These are phyloP conservation scores for Atta cephalotes DNA, from an alignment of 1,140 invertebrate species.

Conservation along the genomic window DNA sequence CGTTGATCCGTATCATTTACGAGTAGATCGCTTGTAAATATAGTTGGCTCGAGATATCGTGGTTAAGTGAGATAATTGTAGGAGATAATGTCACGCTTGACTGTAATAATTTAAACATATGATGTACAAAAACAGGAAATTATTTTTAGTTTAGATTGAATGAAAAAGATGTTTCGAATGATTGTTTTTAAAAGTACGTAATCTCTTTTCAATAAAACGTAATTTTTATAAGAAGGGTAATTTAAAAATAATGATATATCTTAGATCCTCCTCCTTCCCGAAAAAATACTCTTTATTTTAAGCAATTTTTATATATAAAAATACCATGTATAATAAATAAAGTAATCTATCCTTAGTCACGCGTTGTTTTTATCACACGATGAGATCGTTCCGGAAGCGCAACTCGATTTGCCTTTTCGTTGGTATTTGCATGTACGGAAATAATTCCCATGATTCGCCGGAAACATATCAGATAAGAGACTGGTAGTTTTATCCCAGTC, in stretches of 20 bases:
- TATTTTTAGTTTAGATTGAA: slow-evolving; percentile 12
- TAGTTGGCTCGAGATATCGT: slow-evolving; percentile 23
- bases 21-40: slow-evolving; percentile 38
- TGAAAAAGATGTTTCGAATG: neutral
- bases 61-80: slow-evolving; percentile 48
- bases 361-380: slow-evolving; percentile 77
- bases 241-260: neutral
- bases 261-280: neutral
- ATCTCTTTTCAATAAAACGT: neutral
- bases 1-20: slow-evolving; percentile 44
- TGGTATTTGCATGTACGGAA: slow-evolving; percentile 84
- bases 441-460: slow-evolving; percentile 84
- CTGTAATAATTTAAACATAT: slow-evolving; percentile 21
- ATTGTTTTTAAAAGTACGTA: neutral
- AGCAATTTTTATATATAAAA: slow-evolving; percentile 12
- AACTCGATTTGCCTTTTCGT: slow-evolving; percentile 83
- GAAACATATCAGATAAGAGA: slow-evolving; percentile 79
- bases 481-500: slow-evolving; percentile 63
- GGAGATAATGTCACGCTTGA: slow-evolving; percentile 25
- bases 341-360: slow-evolving; percentile 77
- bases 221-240: neutral
- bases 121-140: neutral
- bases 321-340: slow-evolving; percentile 4
- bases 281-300: neutral
- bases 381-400: slow-evolving; percentile 83